A percentile compares a stretch with the other conserved stretches of the same genome.
Conservation (phyloP, 1,140 invertebrate species). For the Caenorhabditis latens region DNA sequence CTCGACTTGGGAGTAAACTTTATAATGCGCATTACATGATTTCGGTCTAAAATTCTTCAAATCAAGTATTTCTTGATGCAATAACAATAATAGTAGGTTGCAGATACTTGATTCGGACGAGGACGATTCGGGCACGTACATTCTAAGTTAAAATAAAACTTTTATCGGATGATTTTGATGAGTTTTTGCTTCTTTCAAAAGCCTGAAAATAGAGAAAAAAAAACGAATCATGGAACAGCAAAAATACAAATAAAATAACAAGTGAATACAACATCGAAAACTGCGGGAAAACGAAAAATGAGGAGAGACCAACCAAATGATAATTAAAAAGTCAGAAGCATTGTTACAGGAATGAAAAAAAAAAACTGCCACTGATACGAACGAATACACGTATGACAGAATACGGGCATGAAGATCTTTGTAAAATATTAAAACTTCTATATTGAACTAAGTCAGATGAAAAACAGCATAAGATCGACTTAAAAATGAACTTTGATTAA, state of each 20-base stretch:
- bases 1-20: too few species aligned
- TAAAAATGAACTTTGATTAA: not conserved
- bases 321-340: not conserved
- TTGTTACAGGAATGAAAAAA: not conserved
- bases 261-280: not conserved
- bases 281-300: not conserved
- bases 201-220: not conserved
- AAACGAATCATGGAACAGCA: slow-evolving; percentile 2
- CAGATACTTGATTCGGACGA: too few species aligned
- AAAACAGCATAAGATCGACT: too few species aligned
- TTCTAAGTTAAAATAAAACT: too few species aligned
- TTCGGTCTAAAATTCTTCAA: too few species aligned
- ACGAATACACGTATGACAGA: not conserved
- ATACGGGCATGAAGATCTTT: not conserved
- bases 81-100: too few species aligned
- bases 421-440: not conserved
- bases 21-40: too few species aligned
- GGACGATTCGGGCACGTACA: too few species aligned
- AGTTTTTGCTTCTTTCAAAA: not conserved
- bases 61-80: too few species aligned
- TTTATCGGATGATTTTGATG: not conserved
- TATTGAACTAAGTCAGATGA: not conserved
- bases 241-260: slow-evolving; percentile 9
- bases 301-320: not conserved
- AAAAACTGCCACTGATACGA: not conserved